Base-by-base conservation (phyloP, 2,113 vertebrate species). In the Tautogolabrus adspersus region DNA sequence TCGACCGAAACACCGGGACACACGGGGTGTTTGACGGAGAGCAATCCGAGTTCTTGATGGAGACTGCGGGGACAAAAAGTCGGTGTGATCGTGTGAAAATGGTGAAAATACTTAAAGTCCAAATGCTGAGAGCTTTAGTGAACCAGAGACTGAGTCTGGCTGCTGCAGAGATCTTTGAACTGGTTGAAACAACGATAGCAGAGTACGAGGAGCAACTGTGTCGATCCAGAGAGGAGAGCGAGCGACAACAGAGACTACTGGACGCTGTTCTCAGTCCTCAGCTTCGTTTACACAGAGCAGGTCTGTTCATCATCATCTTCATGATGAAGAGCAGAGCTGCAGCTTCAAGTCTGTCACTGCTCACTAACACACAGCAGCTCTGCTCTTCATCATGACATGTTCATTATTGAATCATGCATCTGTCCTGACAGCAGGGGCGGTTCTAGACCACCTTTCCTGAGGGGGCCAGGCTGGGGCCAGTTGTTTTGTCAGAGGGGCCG, bases 191-290 rank as follows among this genome's bases (percentile, higher is more conserved):
- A 19, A 78, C 70, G 0, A 59, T 75, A 19, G 58, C 38, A 12
- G 70, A 83, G n/a, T 74, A 78, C 30, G 81, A 83, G 46, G 55
- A 75, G 75, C 51, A 81, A 8, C 34, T 68, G 4, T 16, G 55
- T 30, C 22, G 34, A 0, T 38, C 42, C 9, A 19, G 40, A 38
- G 66, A 72, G 3, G 26, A 26, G 26, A 26, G 26, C 26, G 26
- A 26, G 54, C 12, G 57, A 10, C 23, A 59, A 10, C 26, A 3
- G 10, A 19, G 42, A 54, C 22, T 34, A 5, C 54, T 59, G 76
- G 60, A 64, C 16, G 30, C 54, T 6, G 46, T 18, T 1, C 51
- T n/a, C 18, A n/a, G 23, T 8, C 57, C 22, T 26, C 11, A 59
- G 7, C 9, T 49, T 8, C 42, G 11, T 1, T 1, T 58, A 1